Conservation (phyloP, 1,140 invertebrate genomes). For the Drosophila ambigua region DNA sequence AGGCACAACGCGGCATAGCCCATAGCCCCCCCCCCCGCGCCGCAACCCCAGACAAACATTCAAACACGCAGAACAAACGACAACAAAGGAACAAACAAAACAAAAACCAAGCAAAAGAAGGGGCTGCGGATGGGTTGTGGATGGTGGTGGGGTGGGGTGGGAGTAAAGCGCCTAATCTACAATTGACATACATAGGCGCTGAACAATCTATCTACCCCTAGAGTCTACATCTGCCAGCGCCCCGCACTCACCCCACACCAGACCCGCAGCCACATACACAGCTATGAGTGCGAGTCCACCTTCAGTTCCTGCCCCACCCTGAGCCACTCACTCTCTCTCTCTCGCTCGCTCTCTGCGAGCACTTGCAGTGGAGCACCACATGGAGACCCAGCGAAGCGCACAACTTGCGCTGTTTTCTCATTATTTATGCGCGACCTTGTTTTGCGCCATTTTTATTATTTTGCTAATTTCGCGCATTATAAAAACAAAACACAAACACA, state of each 20-base stretch:
- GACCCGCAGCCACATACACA: not conserved
- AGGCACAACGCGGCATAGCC: conserved; percentile 50
- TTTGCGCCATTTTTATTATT: conserved; percentile 81
- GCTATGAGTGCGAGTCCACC: too few species aligned
- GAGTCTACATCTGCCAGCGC: conserved; percentile 13
- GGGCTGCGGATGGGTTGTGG: too few species aligned
- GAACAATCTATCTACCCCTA: conserved; percentile 50
- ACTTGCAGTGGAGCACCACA: conserved; percentile 47
- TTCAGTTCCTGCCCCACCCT: not conserved
- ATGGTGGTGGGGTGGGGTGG: too few species aligned
- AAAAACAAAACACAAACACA: conserved; percentile 52
- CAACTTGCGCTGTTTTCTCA: conserved; percentile 73
- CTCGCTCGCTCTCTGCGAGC: conserved; percentile 3
- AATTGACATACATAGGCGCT: conserved; percentile 73
- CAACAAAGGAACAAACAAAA: conserved; percentile 1
- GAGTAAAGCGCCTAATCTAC: conserved; percentile 63
- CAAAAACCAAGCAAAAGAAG: conserved; percentile 12
- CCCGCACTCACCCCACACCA: conserved; percentile 1
- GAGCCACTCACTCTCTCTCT: conserved; percentile 21
- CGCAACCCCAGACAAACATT: conserved; percentile 22
- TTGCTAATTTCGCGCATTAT: conserved; percentile 80
- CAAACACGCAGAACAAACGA: conserved; percentile 5
- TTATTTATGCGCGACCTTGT: conserved; percentile 81
- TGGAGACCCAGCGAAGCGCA: conserved; percentile 68
- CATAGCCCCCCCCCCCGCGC: conserved; percentile 19